These are phyloP conservation scores for Pentamera pediparva DNA, from an alignment of 53 echinoderm and acorn worm genomes.

Conservation along the genomic window DNA sequence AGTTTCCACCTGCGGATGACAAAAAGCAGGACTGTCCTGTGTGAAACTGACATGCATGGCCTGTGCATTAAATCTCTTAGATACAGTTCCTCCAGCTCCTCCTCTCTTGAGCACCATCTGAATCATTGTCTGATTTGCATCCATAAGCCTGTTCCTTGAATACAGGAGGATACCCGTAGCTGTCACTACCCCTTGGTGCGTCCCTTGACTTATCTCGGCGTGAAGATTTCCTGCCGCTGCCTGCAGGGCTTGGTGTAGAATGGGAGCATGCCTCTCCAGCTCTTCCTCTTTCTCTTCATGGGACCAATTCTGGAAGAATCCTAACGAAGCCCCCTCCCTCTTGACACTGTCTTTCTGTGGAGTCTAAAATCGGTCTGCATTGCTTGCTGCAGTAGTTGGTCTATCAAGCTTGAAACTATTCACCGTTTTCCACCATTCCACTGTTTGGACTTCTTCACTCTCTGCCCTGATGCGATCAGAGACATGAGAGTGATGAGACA, in stretches of 20 bases:
- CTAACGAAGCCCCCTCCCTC: too few species aligned
- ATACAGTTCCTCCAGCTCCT: neutral
- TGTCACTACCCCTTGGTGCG: too few species aligned
- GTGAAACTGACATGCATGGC: neutral
- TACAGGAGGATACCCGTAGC: slow-evolving; percentile 9
- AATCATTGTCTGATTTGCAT: slow-evolving; percentile 38
- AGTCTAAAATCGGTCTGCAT: too few species aligned
- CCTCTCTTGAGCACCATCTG: neutral
- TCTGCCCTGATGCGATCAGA: too few species aligned
- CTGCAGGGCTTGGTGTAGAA: neutral
- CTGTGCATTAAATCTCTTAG: neutral
- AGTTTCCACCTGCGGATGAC: too few species aligned
- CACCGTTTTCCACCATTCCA: too few species aligned
- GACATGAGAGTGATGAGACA: too few species aligned
- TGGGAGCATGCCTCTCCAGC: slow-evolving; percentile 12
- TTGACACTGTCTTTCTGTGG: too few species aligned
- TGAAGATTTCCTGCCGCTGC: slow-evolving; percentile 5
- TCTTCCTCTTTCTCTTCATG: slow-evolving; percentile 27
- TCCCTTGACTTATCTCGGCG: neutral
- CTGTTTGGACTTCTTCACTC: too few species aligned
- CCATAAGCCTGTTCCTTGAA: slow-evolving; percentile 3
- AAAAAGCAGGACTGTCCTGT: neutral
- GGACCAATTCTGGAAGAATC: slow-evolving; percentile 4
- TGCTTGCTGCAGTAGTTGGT: too few species aligned
- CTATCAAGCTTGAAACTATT: too few species aligned